Conservation (phyloP, 1,140 invertebrate genomes). For the Ylistrum balloti region DNA sequence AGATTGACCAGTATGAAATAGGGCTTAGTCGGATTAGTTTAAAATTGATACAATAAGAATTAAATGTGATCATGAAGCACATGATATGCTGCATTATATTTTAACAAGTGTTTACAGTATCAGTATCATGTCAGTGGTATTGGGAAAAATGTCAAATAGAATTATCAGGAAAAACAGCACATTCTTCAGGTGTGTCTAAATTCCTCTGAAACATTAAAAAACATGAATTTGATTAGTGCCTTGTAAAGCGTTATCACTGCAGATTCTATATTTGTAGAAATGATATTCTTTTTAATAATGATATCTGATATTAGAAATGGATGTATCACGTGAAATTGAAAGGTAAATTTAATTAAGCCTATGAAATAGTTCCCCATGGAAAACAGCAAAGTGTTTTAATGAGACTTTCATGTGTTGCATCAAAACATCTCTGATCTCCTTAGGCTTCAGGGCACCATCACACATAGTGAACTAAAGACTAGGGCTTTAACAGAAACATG, state of each 20-base stretch:
- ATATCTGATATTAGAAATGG: background rate
- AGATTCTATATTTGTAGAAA: conserved; percentile 19
- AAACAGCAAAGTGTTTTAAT: background rate
- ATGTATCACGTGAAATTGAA: background rate
- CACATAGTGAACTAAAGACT: background rate
- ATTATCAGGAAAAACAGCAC: background rate
- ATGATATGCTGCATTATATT: no score
- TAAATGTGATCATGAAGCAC: background rate
- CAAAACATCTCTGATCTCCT: background rate
- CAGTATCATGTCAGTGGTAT: background rate
- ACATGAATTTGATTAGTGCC: background rate
- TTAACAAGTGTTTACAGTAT: background rate
- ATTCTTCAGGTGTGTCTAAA: background rate
- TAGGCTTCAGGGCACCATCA: background rate
- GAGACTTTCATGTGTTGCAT: background rate
- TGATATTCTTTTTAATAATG: background rate
- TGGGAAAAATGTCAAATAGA: background rate
- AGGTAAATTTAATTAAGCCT: conserved; percentile 8
- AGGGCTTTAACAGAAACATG: background rate
- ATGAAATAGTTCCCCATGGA: background rate
- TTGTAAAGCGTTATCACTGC: background rate
- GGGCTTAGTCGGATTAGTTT: no score
- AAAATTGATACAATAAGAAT: no score
- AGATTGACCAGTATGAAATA: no score
- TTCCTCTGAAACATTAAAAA: background rate